These are phyloP conservation scores for Protosalanx chinensis DNA, from an alignment of 2,797 vertebrate species.

Conservation along the genomic window DNA sequence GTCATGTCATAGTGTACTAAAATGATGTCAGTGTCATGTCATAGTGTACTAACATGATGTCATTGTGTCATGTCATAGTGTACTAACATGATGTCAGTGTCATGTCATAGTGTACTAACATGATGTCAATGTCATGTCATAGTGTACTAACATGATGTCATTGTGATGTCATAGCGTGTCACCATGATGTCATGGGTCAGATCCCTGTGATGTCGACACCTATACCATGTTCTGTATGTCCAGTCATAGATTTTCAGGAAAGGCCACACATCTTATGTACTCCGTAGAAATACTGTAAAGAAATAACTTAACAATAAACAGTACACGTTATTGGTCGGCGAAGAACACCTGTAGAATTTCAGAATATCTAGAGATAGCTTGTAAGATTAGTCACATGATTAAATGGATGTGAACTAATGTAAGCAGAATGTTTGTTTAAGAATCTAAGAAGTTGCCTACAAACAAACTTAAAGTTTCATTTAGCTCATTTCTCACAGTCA, in stretches of 20 bases:
- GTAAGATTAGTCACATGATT: slow-evolving; percentile 48
- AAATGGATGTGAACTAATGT: slow-evolving; percentile 45
- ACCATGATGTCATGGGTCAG: neutral
- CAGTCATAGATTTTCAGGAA: slow-evolving; percentile 12
- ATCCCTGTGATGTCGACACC: neutral
- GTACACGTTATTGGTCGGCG: neutral
- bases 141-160: neutral
- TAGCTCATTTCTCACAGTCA: neutral
- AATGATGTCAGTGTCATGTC: too few species aligned
- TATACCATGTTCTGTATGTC: neutral
- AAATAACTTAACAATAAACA: slow-evolving; percentile 3
- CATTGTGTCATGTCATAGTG: too few species aligned
- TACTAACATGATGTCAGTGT: too few species aligned
- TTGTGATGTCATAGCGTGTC: neutral
- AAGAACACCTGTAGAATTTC: slow-evolving; percentile 17
- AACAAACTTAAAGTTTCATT: neutral
- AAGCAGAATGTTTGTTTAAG: slow-evolving; percentile 3
- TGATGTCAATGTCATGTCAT: neutral
- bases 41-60: too few species aligned
- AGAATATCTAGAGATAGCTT: slow-evolving; percentile 19
- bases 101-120: too few species aligned
- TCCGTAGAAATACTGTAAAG: slow-evolving; percentile 10
- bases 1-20: too few species aligned
- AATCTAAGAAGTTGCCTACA: neutral
- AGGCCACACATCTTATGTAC: slow-evolving; percentile 3